Evolutionary conservation across 2,888 invertebrate species (phyloP).

Genomic region (Philereme vetulata): DNA sequence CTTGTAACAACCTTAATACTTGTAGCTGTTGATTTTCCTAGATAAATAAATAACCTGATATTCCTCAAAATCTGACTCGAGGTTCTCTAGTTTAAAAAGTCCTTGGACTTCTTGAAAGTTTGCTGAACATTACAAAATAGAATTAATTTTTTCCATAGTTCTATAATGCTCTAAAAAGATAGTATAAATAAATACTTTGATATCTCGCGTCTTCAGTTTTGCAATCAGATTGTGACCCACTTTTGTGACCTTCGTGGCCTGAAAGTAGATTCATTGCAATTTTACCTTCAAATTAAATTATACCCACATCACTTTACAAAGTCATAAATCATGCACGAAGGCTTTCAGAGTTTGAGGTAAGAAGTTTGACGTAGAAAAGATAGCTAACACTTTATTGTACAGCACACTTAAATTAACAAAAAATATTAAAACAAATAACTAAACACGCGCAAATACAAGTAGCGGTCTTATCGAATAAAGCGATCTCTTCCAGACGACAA

Average conservation of each 20-base stretch:
- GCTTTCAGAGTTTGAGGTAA: neutral
- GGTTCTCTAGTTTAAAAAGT: neutral
- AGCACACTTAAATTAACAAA: no score
- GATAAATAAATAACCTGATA: no score
- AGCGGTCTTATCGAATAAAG: no score
- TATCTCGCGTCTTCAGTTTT: constrained; percentile 31
- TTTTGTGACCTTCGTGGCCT: constrained; percentile 29
- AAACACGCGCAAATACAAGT: no score
- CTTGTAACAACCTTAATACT: no score
- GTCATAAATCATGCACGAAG: constrained; percentile 19
- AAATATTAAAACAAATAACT: no score
- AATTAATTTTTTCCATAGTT: neutral
- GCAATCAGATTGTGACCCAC: constrained; percentile 33
- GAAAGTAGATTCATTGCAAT: constrained; percentile 17
- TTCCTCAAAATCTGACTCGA: no score
- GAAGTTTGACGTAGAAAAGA: no score
- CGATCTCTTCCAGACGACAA: no score
- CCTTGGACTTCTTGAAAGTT: neutral
- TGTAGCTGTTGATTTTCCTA: no score
- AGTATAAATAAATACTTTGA: constrained; percentile 15
- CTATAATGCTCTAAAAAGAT: constrained; percentile 15
- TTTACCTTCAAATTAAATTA: constrained; percentile 18
- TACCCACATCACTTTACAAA: constrained; percentile 12
- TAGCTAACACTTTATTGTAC: no score
- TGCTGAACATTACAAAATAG: neutral